Evolutionary conservation across 2,113 vertebrate species (phyloP).

Genomic region (Cryptomyrus ogoouensis): DNA sequence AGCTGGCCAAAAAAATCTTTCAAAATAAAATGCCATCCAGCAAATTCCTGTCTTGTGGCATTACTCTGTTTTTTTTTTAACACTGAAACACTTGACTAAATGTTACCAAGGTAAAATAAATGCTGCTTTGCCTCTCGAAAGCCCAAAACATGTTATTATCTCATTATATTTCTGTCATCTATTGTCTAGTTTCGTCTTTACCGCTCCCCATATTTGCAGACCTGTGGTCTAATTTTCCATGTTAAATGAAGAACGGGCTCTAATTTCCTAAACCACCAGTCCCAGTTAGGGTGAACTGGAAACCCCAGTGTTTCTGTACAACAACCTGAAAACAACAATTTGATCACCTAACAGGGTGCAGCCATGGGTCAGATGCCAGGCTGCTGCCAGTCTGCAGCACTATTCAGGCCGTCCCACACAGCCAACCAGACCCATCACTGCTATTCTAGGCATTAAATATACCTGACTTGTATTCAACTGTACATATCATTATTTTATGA

Average conservation of each 20-base stretch:
- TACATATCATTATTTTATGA: neutral
- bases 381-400: neutral
- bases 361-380: neutral
- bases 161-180: neutral
- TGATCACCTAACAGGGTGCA: neutral
- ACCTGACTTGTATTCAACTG: neutral
- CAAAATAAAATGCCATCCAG: conserved; percentile 50
- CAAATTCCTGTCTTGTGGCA: conserved; percentile 53
- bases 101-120: neutral
- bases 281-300: neutral
- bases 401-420: neutral
- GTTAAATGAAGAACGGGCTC: neutral
- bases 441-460: neutral
- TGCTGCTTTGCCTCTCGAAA: neutral
- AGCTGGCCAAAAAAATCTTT: conserved; percentile 65
- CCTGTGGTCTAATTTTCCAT: neutral
- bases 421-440: neutral
- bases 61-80: conserved; percentile 35
- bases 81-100: conserved; percentile 13
- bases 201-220: neutral
- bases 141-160: neutral
- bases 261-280: neutral
- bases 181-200: neutral
- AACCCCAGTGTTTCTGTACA: neutral
- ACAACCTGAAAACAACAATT: neutral